A percentile compares a stretch with the other conserved stretches of the same genome.
Evolutionary conservation across 2,888 invertebrate species (phyloP).

Genomic region (Heliconius aoede): DNA sequence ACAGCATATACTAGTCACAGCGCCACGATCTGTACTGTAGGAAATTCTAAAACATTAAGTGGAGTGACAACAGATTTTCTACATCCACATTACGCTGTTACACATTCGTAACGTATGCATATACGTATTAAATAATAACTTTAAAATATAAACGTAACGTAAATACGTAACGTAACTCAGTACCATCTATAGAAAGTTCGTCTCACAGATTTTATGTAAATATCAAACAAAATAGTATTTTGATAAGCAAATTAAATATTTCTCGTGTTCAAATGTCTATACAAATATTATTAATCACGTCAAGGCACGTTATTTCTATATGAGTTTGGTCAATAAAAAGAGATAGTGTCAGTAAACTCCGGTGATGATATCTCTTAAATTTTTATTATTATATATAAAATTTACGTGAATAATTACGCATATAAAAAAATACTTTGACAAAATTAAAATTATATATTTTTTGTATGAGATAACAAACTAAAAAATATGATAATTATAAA

Average conservation of each 20-base stretch:
- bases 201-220: neutral
- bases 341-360: neutral
- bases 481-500: no score
- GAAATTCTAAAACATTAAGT: neutral
- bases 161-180: neutral
- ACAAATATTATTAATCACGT: neutral
- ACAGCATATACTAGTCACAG: no score
- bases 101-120: neutral
- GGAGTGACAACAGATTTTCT: neutral
- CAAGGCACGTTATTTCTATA: neutral
- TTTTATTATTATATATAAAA: neutral
- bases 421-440: neutral
- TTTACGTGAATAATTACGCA: neutral
- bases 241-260: neutral
- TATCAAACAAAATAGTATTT: neutral
- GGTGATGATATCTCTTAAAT: neutral
- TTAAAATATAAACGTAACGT: neutral
- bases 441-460: neutral
- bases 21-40: neutral
- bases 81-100: neutral
- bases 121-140: neutral
- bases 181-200: neutral
- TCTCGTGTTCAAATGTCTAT: neutral
- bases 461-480: neutral
- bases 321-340: conserved; percentile 1